Evolutionary conservation across 2,113 vertebrate genomes (phyloP).

Genomic region (Uria lomvia): DNA sequence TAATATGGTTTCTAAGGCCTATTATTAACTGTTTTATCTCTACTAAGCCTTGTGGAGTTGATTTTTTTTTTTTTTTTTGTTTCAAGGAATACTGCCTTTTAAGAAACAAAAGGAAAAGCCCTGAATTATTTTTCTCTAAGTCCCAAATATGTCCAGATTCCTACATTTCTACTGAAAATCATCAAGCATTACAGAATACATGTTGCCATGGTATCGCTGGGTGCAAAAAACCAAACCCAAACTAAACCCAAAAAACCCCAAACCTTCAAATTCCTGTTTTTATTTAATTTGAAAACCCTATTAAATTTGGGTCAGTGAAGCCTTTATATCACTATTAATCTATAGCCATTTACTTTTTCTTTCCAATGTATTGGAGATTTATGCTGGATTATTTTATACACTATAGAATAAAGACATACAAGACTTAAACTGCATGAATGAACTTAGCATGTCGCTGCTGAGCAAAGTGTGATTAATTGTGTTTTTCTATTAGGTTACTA

Average conservation of each 20-base stretch:
- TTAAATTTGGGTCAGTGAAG: neutral
- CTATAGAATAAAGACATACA: neutral
- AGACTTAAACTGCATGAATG: neutral
- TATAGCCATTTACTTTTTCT: neutral
- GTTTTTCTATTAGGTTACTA: slow-evolving; percentile 77
- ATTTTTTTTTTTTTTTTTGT: neutral
- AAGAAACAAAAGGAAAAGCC: neutral
- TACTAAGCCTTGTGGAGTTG: neutral
- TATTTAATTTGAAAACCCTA: neutral
- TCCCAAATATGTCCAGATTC: neutral
- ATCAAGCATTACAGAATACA: neutral
- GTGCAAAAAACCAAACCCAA: neutral
- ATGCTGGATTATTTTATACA: neutral
- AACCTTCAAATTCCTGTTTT: neutral
- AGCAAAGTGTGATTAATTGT: neutral
- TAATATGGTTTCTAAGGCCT: neutral
- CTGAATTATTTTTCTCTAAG: neutral
- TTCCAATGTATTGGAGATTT: neutral
- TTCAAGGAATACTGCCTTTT: neutral
- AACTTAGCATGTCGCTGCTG: neutral
- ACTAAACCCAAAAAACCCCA: neutral
- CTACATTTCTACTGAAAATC: neutral
- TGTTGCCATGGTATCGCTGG: neutral
- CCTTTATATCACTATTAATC: neutral
- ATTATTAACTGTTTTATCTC: neutral